These are phyloP conservation scores for Calephelis nemesis DNA, from an alignment of 1,140 invertebrate genomes.

Conservation along the genomic window DNA sequence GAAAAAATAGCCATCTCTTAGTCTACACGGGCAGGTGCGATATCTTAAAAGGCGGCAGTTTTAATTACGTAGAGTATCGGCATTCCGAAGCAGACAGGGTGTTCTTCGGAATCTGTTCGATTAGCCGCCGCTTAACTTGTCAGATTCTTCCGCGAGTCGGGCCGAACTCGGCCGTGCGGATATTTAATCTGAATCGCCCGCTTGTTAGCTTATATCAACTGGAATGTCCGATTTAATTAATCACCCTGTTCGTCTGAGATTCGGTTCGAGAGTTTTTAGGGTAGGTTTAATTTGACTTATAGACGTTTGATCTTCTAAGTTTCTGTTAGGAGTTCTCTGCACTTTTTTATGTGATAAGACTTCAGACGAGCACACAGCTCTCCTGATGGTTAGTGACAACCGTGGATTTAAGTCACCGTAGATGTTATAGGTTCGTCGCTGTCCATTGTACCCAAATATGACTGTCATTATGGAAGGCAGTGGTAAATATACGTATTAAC, in stretches of 20 bases:
- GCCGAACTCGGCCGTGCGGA: conserved; percentile 2
- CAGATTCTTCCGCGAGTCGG: conserved; percentile 22
- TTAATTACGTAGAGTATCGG: conserved; percentile 25
- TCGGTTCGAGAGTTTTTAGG: not conserved
- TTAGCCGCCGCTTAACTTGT: conserved; percentile 24
- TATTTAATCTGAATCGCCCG: conserved; percentile 21
- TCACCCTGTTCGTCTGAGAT: conserved; percentile 8
- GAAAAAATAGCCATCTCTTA: not conserved
- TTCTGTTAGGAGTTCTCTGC: too few relatives aligned
- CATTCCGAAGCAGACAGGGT: conserved; percentile 16
- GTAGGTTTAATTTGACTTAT: not conserved
- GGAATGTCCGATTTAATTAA: conserved; percentile 22
- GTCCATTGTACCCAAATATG: too few relatives aligned
- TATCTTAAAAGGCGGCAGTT: conserved; percentile 24
- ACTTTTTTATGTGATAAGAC: too few relatives aligned
- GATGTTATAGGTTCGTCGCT: too few relatives aligned
- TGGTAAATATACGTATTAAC: too few relatives aligned
- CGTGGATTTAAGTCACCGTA: too few relatives aligned
- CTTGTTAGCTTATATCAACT: conserved; percentile 15
- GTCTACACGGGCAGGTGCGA: conserved; percentile 16
- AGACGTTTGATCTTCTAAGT: not conserved
- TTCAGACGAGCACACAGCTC: too few relatives aligned
- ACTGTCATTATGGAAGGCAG: too few relatives aligned
- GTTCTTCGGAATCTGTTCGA: conserved; percentile 22
- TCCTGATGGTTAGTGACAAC: too few relatives aligned